Base-by-base conservation (phyloP, 2,113 vertebrate genomes). In the Jaculus jaculus region DNA sequence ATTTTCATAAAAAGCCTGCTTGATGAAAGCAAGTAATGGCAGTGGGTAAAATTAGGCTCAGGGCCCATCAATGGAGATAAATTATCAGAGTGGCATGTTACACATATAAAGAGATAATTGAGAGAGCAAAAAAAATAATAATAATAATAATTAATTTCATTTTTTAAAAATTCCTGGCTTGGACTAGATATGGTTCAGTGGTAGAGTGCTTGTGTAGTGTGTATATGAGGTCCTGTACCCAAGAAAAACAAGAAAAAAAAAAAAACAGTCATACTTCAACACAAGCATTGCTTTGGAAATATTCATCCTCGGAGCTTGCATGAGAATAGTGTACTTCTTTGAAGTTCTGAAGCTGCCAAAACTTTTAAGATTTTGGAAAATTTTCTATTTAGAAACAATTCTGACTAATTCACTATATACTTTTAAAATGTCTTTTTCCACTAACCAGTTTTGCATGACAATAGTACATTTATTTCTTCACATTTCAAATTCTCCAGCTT, bases 391-490 rank as follows among this genome's bases (percentile, higher is more conserved):
- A 92, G 85, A 95, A 95, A 93, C 54, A 95, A 80, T 94, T 69
- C 89, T 95, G 90, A 93, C 96, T 95, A 96, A 95, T 94, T 90
- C 92, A 80, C 4, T 85, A 65, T 91, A 84, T 73, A 73, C 80
- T 87, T 89, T 92, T 87, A 37, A 93, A 95, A 95, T 87, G 60
- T 82, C 91, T 97, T 47, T 95, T 92, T 95, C 39, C 92, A 85
- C 65, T 37, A 87, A 69, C 78, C 8, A 89, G 87, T 96, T 97
- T 97, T 97, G 82, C 96, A 96, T 96, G 84, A 97, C 95, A 97
- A 97, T 96, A 85, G 87, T 75, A 24, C 96, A 83, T 96, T 97
- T 96, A 96, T 95, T 97, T 96, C 91, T 97, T 96, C 96, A 87
- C 87, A 86, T 94, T 95, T 96, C 74, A 95, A 93, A 88, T 93